Evolutionary conservation across 2,888 invertebrate genomes (phyloP).

Genomic region (Eupithecia insigniata): DNA sequence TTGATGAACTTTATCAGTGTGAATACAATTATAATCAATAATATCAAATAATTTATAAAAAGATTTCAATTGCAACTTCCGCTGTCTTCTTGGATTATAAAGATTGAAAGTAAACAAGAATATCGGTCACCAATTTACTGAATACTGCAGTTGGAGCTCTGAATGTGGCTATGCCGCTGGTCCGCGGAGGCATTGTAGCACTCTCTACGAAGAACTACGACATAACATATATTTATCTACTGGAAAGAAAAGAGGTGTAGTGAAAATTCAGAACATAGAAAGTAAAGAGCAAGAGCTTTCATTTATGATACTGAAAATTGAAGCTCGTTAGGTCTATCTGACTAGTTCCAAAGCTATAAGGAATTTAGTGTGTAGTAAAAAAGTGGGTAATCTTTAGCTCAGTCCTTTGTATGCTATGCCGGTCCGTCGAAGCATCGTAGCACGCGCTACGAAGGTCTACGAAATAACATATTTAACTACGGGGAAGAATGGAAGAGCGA

Average conservation of each 20-base stretch:
- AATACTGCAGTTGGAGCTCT: too few species aligned
- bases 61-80: not conserved
- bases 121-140: not conserved
- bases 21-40: too few species aligned
- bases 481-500: too few species aligned
- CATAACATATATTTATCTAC: not conserved
- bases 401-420: too few species aligned
- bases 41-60: not conserved
- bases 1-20: not conserved
- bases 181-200: not conserved
- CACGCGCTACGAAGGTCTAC: too few species aligned
- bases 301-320: too few species aligned
- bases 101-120: not conserved
- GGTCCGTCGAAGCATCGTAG: too few species aligned
- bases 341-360: too few species aligned
- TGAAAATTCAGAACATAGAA: not conserved
- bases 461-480: too few species aligned
- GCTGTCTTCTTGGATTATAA: not conserved
- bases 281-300: not conserved
- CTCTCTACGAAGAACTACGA: not conserved
- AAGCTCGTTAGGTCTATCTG: too few species aligned
- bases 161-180: not conserved
- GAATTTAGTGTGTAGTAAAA: too few species aligned
- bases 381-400: too few species aligned
- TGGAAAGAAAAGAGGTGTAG: not conserved